Conservation (phyloP, 2,888 invertebrate species). For the Trichogramma evanescens region DNA sequence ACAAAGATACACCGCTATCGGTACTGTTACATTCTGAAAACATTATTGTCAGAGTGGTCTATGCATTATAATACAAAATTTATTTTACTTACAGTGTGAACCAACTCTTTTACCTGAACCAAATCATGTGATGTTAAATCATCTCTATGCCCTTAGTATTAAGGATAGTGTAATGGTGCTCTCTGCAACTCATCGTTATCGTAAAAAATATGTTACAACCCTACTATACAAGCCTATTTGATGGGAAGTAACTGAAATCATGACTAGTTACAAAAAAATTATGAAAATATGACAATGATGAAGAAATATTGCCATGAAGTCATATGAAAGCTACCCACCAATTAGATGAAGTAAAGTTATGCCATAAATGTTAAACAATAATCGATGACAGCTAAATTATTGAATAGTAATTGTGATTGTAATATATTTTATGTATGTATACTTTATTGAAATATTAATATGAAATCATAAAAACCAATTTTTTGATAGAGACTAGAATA, state of each 20-base stretch:
- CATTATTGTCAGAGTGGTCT: not conserved
- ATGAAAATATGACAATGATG: not conserved
- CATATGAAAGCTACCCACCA: too few species aligned
- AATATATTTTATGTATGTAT: slow-evolving; percentile 21
- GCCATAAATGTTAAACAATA: too few species aligned
- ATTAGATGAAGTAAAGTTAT: too few species aligned
- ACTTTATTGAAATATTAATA: slow-evolving; percentile 19
- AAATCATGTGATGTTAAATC: slow-evolving; percentile 99
- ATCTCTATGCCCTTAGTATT: slow-evolving; percentile 97
- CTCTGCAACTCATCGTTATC: slow-evolving; percentile 95
- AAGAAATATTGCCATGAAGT: too few species aligned
- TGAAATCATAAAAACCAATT: slow-evolving; percentile 10
- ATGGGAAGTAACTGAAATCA: slow-evolving; percentile 25
- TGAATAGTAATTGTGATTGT: slow-evolving; percentile 6
- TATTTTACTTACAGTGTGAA: slow-evolving; percentile 71
- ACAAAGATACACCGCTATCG: slow-evolving; percentile 94
- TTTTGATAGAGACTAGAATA: slow-evolving; percentile 20
- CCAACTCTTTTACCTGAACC: slow-evolving; percentile 98
- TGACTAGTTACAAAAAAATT: not conserved
- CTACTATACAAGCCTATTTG: slow-evolving; percentile 96
- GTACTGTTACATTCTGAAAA: slow-evolving; percentile 50
- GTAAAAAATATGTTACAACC: slow-evolving; percentile 99
- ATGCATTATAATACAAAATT: not conserved
- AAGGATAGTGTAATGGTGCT: slow-evolving; percentile 99
- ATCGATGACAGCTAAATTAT: too few species aligned